Conservation (phyloP, 2,797 vertebrate species). For the Acridotheres tristis region DNA sequence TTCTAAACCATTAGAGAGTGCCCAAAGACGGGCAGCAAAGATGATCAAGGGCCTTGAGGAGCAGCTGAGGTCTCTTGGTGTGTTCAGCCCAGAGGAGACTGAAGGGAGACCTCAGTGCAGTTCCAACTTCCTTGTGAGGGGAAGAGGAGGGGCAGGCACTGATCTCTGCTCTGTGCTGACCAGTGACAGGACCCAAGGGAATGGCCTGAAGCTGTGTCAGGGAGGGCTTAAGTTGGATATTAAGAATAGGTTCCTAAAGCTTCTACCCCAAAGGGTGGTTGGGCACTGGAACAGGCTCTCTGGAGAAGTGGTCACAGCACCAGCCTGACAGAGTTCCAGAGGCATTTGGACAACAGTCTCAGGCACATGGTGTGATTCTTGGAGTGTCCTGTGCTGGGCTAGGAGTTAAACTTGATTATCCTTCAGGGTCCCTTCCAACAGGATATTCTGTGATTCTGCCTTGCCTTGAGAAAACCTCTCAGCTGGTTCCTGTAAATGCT, state of each 20-base stretch:
- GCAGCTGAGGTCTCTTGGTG: background rate
- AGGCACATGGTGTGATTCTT: background rate
- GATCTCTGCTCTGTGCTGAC: background rate
- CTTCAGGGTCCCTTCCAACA: background rate
- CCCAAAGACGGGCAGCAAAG: background rate
- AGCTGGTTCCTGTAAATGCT: rapidly evolving
- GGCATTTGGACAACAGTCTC: background rate
- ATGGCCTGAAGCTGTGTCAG: background rate
- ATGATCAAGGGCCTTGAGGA: no score
- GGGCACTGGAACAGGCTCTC: background rate
- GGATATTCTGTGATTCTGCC: background rate
- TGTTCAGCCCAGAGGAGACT: background rate
- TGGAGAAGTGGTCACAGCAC: no score
- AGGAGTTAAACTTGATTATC: background rate
- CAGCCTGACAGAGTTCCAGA: background rate
- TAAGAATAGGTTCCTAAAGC: background rate
- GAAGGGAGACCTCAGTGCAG: rapidly evolving
- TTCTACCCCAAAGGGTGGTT: background rate
- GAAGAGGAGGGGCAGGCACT: background rate
- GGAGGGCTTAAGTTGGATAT: background rate
- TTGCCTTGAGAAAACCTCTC: background rate
- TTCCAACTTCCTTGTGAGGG: rapidly evolving
- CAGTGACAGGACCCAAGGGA: rapidly evolving
- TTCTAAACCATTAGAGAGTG: background rate
- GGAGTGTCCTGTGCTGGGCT: background rate